These are phyloP conservation scores for Phaonia tiefii DNA, from an alignment of 2,888 invertebrate species.

Conservation along the genomic window DNA sequence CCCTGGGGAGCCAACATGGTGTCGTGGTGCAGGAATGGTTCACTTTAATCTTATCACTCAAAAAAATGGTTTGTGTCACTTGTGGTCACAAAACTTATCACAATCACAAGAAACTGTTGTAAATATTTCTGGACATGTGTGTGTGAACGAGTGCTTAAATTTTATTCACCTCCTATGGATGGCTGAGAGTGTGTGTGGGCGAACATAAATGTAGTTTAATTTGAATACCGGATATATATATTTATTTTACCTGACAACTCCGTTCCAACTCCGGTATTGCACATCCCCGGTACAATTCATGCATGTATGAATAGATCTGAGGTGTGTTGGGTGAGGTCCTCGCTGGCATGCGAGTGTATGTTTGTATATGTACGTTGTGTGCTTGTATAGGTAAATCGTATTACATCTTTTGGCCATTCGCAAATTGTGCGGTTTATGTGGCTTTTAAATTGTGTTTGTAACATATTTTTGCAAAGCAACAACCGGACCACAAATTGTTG, in stretches of 20 bases:
- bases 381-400: conserved; percentile 40
- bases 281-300: neutral
- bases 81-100: conserved; percentile 26
- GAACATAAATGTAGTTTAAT: conserved; percentile 25
- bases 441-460: conserved; percentile 66
- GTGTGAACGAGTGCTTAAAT: conserved; percentile 1
- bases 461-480: conserved; percentile 66
- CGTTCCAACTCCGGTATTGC: neutral
- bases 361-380: conserved; percentile 11
- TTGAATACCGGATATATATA: conserved; percentile 30
- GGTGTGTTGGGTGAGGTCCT: neutral
- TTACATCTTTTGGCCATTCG: conserved; percentile 58
- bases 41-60: conserved; percentile 27
- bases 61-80: conserved; percentile 21
- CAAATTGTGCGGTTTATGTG: conserved; percentile 66
- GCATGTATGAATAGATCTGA: neutral
- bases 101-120: conserved; percentile 3
- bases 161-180: conserved; percentile 10
- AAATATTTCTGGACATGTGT: conserved; percentile 1
- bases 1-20: too few species aligned
- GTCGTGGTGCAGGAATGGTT: neutral
- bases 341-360: conserved; percentile 9
- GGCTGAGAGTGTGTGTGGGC: neutral
- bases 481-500: conserved; percentile 66
- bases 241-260: conserved; percentile 27